Evolutionary conservation across 2,797 vertebrate genomes (phyloP), one percentile per base, ranked within the genome.

Genomic region (Salmo trutta): DNA sequence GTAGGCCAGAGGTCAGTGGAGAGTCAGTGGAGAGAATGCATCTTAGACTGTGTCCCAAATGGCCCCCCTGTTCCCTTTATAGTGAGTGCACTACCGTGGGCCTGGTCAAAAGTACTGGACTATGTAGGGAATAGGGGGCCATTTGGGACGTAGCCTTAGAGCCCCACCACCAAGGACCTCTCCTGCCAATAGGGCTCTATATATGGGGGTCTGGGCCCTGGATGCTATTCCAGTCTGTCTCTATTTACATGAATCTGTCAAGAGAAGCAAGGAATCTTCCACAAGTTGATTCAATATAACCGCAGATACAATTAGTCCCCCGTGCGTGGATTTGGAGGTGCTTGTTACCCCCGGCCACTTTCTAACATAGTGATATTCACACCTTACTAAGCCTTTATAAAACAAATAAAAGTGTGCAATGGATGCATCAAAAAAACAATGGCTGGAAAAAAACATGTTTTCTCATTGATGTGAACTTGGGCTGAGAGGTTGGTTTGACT

Each of bases 1-100:
- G 83, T 81, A 82, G 85, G 83, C 52, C 5, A 86, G 83, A 83
- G 83, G 85, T 89, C 84, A 84, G 76, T 5, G 21, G 3, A 0
- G 47, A 56, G 54, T 59, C 7, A 2, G 8, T 3, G 19, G 16
- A 56, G 54, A 59, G 56, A 59, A 59, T 59, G 19, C 8, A 19
- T n/a, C 56, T 19, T n/a, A 21, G 56, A n/a, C 1, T 19, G 8
- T 21, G 17, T 51, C 19, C 36, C 8, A n/a, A 24, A 17, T 15
- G 64, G 5, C 27, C 64, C 62, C 24, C 62, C 19, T 59, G 2
- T n/a, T 59, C 56, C 7, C 6, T 47, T 47, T 59, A 19, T 19
- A 10, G n/a, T 8, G 19, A 10, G n/a, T 8, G 19, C 19, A 10
- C 19, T 3, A 5, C 56, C 10, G 14, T 47, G 41, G 41, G 41